Base-by-base conservation (phyloP, 2,797 vertebrate genomes). In the Carduelis carduelis region DNA sequence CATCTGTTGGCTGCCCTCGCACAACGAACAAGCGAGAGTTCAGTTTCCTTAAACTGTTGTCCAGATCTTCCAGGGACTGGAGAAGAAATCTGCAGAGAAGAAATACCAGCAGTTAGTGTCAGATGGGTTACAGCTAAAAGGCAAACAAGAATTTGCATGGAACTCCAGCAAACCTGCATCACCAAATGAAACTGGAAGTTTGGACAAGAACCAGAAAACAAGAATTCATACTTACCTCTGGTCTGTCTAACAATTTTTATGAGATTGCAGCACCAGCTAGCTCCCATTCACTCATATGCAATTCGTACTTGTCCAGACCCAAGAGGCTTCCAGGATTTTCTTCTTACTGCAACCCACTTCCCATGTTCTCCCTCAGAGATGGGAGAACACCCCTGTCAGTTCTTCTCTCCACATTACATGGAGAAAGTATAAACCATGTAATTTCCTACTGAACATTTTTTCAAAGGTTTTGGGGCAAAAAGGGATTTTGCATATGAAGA, bases 11-110 rank as follows among this genome's bases (percentile, higher is more conserved):
- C 95, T 99, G 99, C 44, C 99, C 99, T 96, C 98, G 97, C 53
- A 99, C 98, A 0, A 99, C 99, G 97, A 99, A 99, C 77, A 99
- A 97, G 72, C 99, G 98, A 18, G 99, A 99, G 90, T 98, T 98
- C 34, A 99, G 98, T 93, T 99, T 99, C 97, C 98, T 98, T 96
- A 99, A 97, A 93, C 99, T 99, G 80, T 96, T 98, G 96, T 99
- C 99, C 97, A 99, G 96, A 96, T 99, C 99, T 97, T 99, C 98
- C 95, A 99, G 97, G 50, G 99, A 98, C 82, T 99, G 99, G 60
- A 99, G 97, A 17, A 99, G 97, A 97, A 99, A 99, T 93, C 99
- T 99, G 96, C 50, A 78, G 53, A 86, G 80, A 81, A 70, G 71
- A 96, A 85, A 96, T 4, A 93, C 49, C 5, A 79, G 44, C 66